Evolutionary conservation across 2,113 vertebrate genomes (phyloP).

Genomic region (Odocoileus hemionus): DNA sequence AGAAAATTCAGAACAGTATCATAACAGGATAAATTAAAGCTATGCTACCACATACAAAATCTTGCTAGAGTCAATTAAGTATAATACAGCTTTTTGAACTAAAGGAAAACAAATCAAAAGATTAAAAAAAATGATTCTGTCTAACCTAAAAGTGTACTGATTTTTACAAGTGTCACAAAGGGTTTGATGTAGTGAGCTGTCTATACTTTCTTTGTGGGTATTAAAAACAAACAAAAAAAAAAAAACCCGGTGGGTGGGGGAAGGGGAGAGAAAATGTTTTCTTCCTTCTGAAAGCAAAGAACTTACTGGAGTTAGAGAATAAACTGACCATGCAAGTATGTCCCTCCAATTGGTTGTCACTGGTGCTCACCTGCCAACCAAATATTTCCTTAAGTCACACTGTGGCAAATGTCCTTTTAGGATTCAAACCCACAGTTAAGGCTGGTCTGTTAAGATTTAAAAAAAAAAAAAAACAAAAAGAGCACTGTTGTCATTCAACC

Average conservation of each 20-base stretch:
- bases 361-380: not conserved
- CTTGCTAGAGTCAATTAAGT: slow-evolving; percentile 69
- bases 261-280: not conserved
- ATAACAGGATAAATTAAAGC: slow-evolving; percentile 75
- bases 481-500: slow-evolving; percentile 1
- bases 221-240: not conserved
- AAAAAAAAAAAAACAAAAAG: not conserved
- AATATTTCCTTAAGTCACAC: not conserved
- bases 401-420: not conserved
- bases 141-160: slow-evolving; percentile 59
- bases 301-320: not conserved
- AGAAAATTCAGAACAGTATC: slow-evolving; percentile 66
- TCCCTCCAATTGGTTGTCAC: not conserved
- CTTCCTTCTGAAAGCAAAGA: slow-evolving; percentile 40
- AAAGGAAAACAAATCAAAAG: slow-evolving; percentile 41
- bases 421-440: not conserved
- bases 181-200: slow-evolving; percentile 72
- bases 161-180: slow-evolving; percentile 63
- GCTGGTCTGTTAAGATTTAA: slow-evolving; percentile 12
- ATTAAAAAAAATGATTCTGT: slow-evolving; percentile 50
- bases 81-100: slow-evolving; percentile 60
- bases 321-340: not conserved
- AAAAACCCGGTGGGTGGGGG: not conserved
- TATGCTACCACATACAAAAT: slow-evolving; percentile 74
- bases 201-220: slow-evolving; percentile 33